These are phyloP conservation scores for Muricea muricata DNA, from an alignment of 92 coral and sea anemone genomes.

Conservation along the genomic window DNA sequence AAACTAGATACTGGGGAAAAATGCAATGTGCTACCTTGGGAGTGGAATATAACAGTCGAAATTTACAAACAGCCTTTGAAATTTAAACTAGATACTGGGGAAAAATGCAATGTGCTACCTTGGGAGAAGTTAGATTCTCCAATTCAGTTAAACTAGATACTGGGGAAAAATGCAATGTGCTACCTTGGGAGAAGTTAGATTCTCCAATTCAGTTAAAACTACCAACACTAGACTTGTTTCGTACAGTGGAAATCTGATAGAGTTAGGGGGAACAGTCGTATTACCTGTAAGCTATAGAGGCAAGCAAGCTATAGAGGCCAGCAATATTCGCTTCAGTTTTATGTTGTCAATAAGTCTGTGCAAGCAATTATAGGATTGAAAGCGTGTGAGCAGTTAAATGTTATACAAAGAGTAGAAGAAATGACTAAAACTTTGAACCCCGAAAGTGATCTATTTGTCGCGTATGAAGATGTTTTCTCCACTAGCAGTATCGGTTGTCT, in stretches of 20 bases:
- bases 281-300: not conserved
- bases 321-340: not conserved
- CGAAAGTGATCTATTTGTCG: not conserved
- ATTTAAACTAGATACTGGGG: conserved; percentile 21
- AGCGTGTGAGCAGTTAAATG: conserved; percentile 5
- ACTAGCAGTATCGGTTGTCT: conserved; percentile 1
- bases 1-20: conserved; percentile 22
- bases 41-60: conserved; percentile 15
- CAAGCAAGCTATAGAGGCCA: not conserved
- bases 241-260: conserved; percentile 18
- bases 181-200: not conserved
- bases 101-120: conserved; percentile 1
- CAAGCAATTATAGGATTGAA: not conserved
- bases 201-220: conserved; percentile 2
- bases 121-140: not conserved
- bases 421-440: not conserved
- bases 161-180: conserved; percentile 8
- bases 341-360: conserved; percentile 2
- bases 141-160: not conserved
- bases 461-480: conserved; percentile 13
- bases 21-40: conserved; percentile 3
- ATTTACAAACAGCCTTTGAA: not conserved
- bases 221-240: conserved; percentile 27
- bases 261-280: not conserved
- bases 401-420: not conserved